Evolutionary conservation across 1,140 invertebrate species (phyloP).

Genomic region (Cydia splendana): DNA sequence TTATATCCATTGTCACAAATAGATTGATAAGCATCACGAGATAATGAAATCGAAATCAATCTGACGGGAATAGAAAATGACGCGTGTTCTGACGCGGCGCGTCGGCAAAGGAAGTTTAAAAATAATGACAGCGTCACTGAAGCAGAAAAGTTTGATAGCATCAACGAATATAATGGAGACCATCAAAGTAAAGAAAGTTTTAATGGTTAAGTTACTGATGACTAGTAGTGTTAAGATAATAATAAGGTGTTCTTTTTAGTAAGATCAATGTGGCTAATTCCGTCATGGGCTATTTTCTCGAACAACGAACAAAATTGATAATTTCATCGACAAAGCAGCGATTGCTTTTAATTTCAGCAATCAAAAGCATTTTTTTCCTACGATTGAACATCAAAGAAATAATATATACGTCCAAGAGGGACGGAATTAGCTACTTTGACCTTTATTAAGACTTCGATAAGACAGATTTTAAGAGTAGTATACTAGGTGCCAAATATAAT

Average conservation of each 20-base stretch:
- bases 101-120: slow-evolving; percentile 8
- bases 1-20: background rate
- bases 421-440: no score
- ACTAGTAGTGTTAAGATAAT: background rate
- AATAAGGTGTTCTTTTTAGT: background rate
- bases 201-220: background rate
- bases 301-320: no score
- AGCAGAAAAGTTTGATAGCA: background rate
- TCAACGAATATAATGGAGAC: background rate
- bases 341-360: no score
- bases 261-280: no score
- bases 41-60: slow-evolving; percentile 27
- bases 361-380: no score
- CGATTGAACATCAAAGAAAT: no score
- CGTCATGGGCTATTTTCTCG: no score
- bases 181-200: background rate
- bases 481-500: no score
- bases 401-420: no score
- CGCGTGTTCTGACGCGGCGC: background rate
- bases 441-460: no score
- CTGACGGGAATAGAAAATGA: slow-evolving; percentile 11
- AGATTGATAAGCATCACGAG: background rate
- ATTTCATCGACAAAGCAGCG: no score
- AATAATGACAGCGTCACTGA: slow-evolving; percentile 2
- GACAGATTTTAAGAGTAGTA: no score